A percentile compares a stretch with the other conserved stretches of the same genome.
These are phyloP conservation scores for Megalopta genalis DNA, from an alignment of 1,140 invertebrate species.

Conservation along the genomic window DNA sequence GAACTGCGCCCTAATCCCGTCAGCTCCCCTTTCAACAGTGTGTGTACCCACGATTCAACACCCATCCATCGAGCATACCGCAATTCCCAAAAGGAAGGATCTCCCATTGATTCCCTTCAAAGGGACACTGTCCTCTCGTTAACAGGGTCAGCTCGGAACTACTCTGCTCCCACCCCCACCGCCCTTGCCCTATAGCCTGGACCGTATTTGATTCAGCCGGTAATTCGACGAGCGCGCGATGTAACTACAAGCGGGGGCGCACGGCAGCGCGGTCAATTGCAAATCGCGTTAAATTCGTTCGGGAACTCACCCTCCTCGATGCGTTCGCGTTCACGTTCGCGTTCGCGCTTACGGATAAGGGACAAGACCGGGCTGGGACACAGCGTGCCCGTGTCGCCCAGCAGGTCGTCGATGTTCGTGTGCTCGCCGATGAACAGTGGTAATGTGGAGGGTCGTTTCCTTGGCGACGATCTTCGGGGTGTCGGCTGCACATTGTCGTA, in stretches of 20 bases:
- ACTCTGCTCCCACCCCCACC: not conserved
- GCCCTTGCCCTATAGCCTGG: not conserved
- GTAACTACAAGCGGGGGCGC: conserved; percentile 11
- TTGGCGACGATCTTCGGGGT: conserved; percentile 67
- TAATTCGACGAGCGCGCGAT: conserved; percentile 39
- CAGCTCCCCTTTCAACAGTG: conserved; percentile 10
- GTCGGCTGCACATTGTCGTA: conserved; percentile 84
- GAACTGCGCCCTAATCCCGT: conserved; percentile 24
- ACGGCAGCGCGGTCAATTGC: conserved; percentile 24
- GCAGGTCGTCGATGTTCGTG: conserved; percentile 91
- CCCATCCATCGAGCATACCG: conserved; percentile 24
- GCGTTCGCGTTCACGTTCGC: conserved; percentile 54
- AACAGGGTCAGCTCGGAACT: conserved; percentile 65
- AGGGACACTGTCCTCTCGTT: conserved; percentile 30
- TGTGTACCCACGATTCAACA: conserved; percentile 25
- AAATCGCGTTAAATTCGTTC: conserved; percentile 49
- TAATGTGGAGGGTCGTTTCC: conserved; percentile 73
- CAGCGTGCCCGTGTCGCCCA: conserved; percentile 81
- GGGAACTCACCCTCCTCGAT: conserved; percentile 62
- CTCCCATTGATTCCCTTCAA: conserved; percentile 41
- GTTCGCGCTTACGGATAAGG: conserved; percentile 60
- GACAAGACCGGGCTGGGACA: conserved; percentile 66
- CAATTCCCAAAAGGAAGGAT: conserved; percentile 36
- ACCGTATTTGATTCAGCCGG: conserved; percentile 23
- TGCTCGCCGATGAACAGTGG: conserved; percentile 87